phyloP scores from a whole-genome alignment of 2,113 vertebrate genomes.

The Balaenoptera acutorostrata region DNA sequence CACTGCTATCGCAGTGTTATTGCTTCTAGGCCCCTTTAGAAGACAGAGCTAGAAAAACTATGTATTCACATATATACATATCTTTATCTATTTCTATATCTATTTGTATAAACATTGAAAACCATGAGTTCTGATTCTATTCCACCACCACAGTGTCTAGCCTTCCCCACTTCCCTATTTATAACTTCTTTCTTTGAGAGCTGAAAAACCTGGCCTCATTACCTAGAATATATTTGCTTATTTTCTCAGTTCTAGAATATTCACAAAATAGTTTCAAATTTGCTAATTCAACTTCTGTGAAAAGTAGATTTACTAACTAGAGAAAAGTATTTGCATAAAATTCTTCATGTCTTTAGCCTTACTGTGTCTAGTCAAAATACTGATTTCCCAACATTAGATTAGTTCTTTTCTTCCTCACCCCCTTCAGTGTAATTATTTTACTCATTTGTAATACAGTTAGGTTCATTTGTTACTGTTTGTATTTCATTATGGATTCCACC shows the following conservation, averaged over 20 bases:
- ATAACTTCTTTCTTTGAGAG: background rate
- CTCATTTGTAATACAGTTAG: background rate
- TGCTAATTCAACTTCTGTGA: background rate
- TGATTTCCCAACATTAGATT: background rate
- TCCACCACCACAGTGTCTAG: background rate
- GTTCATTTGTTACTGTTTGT: background rate
- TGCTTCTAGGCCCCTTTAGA: background rate
- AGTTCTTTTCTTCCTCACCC: background rate
- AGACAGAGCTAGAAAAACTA: background rate
- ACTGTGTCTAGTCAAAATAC: background rate
- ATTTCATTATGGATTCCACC: background rate
- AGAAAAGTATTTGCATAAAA: background rate
- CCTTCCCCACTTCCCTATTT: background rate
- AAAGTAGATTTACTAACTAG: background rate
- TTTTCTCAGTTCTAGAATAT: background rate
- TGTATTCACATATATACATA: background rate
- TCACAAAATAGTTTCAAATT: background rate
- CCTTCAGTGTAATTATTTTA: background rate
- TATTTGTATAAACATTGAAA: background rate
- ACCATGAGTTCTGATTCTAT: background rate
- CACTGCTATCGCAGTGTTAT: accelerated
- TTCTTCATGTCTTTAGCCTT: background rate
- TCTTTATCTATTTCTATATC: background rate
- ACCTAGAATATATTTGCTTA: background rate
- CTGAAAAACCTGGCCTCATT: background rate